phyloP scores from a whole-genome alignment of 2,888 invertebrate genomes.

The Chironomus riparius region DNA sequence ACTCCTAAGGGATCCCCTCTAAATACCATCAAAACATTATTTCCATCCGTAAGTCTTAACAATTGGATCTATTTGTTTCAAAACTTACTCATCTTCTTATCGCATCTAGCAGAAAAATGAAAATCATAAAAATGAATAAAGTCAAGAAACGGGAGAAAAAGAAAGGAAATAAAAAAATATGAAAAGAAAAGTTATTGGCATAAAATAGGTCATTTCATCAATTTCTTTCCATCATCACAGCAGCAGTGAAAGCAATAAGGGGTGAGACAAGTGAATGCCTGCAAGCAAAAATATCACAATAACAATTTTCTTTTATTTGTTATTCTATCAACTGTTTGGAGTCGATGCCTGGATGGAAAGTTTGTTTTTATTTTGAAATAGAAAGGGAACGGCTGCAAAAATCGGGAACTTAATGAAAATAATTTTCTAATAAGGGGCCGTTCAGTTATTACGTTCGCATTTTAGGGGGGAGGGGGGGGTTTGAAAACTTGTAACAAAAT shows the following conservation, averaged over 20 bases:
- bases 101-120: no score
- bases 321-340: background rate
- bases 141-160: background rate
- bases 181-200: background rate
- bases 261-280: background rate
- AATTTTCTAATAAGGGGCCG: no score
- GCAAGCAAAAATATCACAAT: background rate
- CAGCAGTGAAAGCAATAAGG: background rate
- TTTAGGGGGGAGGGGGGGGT: no score
- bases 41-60: no score
- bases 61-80: no score
- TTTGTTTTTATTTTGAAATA: background rate
- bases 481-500: no score
- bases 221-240: constrained; percentile 7
- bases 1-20: no score
- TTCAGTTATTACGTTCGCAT: no score
- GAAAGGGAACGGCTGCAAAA: background rate
- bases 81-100: no score
- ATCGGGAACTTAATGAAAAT: no score
- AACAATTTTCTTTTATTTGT: background rate
- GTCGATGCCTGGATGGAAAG: background rate
- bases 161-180: background rate
- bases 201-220: constrained; percentile 23
- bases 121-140: background rate
- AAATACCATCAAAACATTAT: no score